Percentiles rank a stretch among this genome's conserved stretches.
These are phyloP conservation scores for Ramphastos sulfuratus DNA, from an alignment of 2,113 vertebrate species.

Conservation along the genomic window DNA sequence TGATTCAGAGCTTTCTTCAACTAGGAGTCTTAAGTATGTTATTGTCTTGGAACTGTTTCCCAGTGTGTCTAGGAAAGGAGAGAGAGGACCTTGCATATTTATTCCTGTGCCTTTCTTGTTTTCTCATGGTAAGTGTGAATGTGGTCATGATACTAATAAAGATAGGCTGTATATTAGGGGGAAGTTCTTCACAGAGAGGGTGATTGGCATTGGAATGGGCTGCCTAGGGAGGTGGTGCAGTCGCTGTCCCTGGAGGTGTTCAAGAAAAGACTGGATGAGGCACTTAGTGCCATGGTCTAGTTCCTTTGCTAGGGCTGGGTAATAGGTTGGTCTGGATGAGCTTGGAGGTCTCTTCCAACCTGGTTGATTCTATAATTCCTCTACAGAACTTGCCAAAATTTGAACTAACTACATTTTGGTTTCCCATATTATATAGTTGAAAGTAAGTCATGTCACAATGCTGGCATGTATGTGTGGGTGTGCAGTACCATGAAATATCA, in stretches of 20 bases:
- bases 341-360: no score
- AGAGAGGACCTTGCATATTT: not conserved
- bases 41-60: not conserved
- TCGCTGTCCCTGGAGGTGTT: no score
- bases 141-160: not conserved
- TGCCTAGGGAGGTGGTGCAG: no score
- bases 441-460: not conserved
- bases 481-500: not conserved
- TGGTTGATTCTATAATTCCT: not conserved
- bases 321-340: no score
- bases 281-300: no score
- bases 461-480: rapidly evolving
- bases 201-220: no score
- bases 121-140: not conserved
- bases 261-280: no score
- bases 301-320: no score
- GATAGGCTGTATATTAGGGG: not conserved
- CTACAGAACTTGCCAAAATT: not conserved
- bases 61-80: not conserved
- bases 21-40: not conserved
- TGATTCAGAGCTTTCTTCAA: not conserved
- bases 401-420: not conserved
- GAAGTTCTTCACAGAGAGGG: no score
- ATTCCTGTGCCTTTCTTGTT: not conserved
- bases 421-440: not conserved